Evolutionary conservation across 2,113 vertebrate genomes (phyloP).

Genomic region (Epinephelus moara): DNA sequence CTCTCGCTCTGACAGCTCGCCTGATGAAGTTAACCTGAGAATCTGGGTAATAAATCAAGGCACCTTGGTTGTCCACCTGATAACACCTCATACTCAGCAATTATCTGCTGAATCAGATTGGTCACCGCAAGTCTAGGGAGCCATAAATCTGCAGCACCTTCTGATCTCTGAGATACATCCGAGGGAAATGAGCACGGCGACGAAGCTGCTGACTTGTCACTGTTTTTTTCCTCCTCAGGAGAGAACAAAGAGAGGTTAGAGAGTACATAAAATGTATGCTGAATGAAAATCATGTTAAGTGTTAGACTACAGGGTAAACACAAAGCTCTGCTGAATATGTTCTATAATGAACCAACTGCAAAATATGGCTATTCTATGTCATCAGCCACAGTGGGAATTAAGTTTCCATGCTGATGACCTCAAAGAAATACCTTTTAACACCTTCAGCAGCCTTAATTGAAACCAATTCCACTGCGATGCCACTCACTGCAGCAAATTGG

Average conservation of each 20-base stretch:
- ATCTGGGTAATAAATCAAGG: slow-evolving; percentile 70
- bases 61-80: slow-evolving; percentile 61
- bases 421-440: neutral
- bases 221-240: neutral
- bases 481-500: slow-evolving; percentile 7
- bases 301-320: neutral
- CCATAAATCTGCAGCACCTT: slow-evolving; percentile 68
- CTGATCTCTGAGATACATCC: slow-evolving; percentile 55
- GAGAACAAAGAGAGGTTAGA: neutral
- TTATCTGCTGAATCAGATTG: slow-evolving; percentile 74
- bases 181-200: slow-evolving; percentile 28
- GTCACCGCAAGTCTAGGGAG: slow-evolving; percentile 56
- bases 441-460: slow-evolving; percentile 23
- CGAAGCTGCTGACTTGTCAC: slow-evolving; percentile 52
- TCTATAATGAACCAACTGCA: neutral
- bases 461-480: slow-evolving; percentile 15
- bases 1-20: slow-evolving; percentile 31
- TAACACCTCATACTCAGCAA: slow-evolving; percentile 66
- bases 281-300: neutral
- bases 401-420: slow-evolving; percentile 16
- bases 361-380: neutral
- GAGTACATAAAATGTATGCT: neutral
- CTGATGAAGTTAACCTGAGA: slow-evolving; percentile 66
- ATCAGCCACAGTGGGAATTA: neutral
- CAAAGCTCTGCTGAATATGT: neutral